phyloP scores from a whole-genome alignment of 2,113 vertebrate genomes.

The Bungarus multicinctus region DNA sequence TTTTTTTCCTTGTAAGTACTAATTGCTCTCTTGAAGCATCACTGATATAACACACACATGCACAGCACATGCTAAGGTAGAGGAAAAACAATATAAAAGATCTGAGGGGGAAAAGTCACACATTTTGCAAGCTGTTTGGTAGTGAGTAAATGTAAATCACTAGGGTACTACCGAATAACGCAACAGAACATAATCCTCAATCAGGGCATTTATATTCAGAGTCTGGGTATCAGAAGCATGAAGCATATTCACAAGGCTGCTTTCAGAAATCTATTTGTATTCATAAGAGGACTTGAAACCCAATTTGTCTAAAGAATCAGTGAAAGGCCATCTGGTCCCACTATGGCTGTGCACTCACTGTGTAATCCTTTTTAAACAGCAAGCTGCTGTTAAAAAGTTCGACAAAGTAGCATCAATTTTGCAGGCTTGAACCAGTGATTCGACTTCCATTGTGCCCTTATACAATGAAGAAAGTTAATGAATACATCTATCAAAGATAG shows the following conservation, averaged over 20 bases:
- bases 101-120: conserved; percentile 28
- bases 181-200: conserved; percentile 8
- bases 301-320: conserved; percentile 48
- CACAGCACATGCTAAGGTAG: not conserved
- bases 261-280: conserved; percentile 49
- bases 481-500: conserved; percentile 29
- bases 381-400: conserved; percentile 41
- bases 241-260: conserved; percentile 39
- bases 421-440: not conserved
- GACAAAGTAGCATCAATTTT: conserved; percentile 29
- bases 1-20: not conserved
- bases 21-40: not conserved
- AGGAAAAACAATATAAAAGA: not conserved
- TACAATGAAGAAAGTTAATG: conserved; percentile 37
- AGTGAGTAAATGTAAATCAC: not conserved
- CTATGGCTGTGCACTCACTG: conserved; percentile 45
- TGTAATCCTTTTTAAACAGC: conserved; percentile 53
- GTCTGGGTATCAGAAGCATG: conserved; percentile 42
- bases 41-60: not conserved
- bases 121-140: conserved; percentile 21
- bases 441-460: conserved; percentile 32
- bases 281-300: conserved; percentile 36
- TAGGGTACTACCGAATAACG: not conserved
- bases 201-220: conserved; percentile 41
- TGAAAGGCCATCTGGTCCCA: conserved; percentile 63